Evolutionary conservation across 2,797 vertebrate genomes (phyloP).

Genomic region (Gymnopithys bicolor): DNA sequence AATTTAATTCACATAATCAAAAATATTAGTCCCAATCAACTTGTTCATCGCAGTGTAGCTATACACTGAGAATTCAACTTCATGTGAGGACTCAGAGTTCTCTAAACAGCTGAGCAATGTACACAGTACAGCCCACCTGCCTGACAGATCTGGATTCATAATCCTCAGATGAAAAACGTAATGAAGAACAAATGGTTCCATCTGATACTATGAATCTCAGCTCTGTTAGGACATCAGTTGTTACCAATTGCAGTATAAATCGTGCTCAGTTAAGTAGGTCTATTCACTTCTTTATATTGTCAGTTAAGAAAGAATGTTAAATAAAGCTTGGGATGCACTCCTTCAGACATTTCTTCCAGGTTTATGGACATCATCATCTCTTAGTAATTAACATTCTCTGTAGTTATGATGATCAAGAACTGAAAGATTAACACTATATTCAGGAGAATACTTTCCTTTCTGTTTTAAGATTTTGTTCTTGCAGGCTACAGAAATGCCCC

Average conservation of each 20-base stretch:
- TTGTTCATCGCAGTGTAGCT: not conserved
- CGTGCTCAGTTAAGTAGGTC: conserved; percentile 38
- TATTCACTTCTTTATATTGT: conserved; percentile 21
- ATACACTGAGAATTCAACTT: not conserved
- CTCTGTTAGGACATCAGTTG: not conserved
- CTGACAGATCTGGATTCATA: not conserved
- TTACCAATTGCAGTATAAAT: not conserved
- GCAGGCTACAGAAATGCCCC: not conserved
- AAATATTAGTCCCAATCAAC: not conserved
- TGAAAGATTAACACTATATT: not conserved
- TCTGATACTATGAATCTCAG: conserved; percentile 8
- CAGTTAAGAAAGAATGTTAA: conserved; percentile 45
- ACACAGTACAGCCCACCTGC: not conserved
- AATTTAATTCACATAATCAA: conserved; percentile 26
- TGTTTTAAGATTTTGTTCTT: not conserved
- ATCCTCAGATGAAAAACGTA: not conserved
- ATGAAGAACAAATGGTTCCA: conserved; percentile 16
- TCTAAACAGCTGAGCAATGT: not conserved
- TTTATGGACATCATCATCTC: conserved; percentile 25
- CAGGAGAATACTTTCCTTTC: not conserved
- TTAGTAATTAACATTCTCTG: conserved; percentile 15
- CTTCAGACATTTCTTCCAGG: conserved; percentile 19
- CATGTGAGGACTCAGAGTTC: not conserved
- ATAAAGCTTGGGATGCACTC: conserved; percentile 16
- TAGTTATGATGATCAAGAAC: not conserved